These are phyloP conservation scores for Meles meles DNA, from an alignment of 2,113 vertebrate genomes.

Conservation along the genomic window DNA sequence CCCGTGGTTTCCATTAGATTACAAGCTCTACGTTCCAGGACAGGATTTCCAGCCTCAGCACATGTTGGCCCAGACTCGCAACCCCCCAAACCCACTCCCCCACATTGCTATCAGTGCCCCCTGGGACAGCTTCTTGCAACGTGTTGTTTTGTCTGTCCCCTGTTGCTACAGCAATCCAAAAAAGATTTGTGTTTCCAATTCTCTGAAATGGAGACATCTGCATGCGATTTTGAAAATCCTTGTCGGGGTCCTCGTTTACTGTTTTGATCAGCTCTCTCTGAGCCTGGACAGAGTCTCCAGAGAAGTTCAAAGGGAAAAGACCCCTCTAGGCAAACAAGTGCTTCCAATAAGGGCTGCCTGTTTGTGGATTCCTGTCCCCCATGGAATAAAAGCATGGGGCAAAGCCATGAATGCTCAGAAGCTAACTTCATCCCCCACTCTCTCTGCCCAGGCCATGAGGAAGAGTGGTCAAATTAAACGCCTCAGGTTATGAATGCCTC, in stretches of 20 bases:
- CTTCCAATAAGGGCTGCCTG: not conserved
- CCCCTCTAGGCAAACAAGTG: conserved; percentile 67
- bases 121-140: conserved; percentile 30
- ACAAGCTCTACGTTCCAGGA: not conserved
- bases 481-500: not conserved
- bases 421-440: not conserved
- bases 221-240: conserved; percentile 67
- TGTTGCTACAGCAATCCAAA: conserved; percentile 67
- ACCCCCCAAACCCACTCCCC: not conserved
- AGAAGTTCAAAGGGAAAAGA: conserved; percentile 64
- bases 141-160: conserved; percentile 60
- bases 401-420: not conserved
- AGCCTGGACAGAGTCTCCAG: conserved; percentile 48
- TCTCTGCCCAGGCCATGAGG: not conserved
- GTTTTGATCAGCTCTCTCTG: conserved; percentile 55
- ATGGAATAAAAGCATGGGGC: not conserved
- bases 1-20: conserved; percentile 55
- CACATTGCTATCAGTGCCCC: conserved; percentile 2
- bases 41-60: conserved; percentile 29
- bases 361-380: not conserved
- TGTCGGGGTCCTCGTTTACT: conserved; percentile 24
- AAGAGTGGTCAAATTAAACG: not conserved
- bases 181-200: conserved; percentile 58
- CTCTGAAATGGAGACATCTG: conserved; percentile 69
- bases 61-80: not conserved